Percentiles rank a stretch among this genome's conserved stretches.
Conservation (phyloP, 2,888 invertebrate species). For the Scaptodrosophila latifasciaeformis region DNA sequence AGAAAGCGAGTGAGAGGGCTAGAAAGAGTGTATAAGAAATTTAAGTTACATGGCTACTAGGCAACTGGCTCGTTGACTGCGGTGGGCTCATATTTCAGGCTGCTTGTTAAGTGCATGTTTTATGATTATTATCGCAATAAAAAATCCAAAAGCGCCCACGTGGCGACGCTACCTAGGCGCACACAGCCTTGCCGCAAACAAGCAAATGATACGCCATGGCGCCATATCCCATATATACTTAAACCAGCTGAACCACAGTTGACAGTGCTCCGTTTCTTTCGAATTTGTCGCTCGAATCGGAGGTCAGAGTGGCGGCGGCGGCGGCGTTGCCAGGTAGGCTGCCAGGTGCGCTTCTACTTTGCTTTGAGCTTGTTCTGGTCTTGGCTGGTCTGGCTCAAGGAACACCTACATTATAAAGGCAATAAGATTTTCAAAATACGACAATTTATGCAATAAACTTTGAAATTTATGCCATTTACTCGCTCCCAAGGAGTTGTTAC, state of each 20-base stretch:
- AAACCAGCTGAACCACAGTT: constrained; percentile 4
- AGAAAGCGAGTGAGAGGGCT: no score
- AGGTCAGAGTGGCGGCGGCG: no score
- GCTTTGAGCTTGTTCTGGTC: not conserved
- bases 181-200: constrained; percentile 42
- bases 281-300: no score
- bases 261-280: no score
- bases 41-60: constrained; percentile 43
- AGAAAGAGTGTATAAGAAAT: no score
- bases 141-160: constrained; percentile 38
- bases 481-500: constrained; percentile 18
- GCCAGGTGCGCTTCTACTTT: constrained; percentile 37
- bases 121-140: constrained; percentile 68
- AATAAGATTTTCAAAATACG: constrained; percentile 70
- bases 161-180: constrained; percentile 43
- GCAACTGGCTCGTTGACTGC: not conserved
- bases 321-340: constrained; percentile 4
- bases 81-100: constrained; percentile 59
- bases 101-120: constrained; percentile 70
- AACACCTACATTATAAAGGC: constrained; percentile 63
- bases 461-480: constrained; percentile 61
- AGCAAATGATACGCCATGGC: constrained; percentile 51
- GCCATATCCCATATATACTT: constrained; percentile 25
- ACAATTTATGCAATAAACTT: constrained; percentile 70
- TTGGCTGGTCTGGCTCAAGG: constrained; percentile 17